Base-by-base conservation (phyloP, 1,140 invertebrate genomes). In the Heliconius himera region DNA sequence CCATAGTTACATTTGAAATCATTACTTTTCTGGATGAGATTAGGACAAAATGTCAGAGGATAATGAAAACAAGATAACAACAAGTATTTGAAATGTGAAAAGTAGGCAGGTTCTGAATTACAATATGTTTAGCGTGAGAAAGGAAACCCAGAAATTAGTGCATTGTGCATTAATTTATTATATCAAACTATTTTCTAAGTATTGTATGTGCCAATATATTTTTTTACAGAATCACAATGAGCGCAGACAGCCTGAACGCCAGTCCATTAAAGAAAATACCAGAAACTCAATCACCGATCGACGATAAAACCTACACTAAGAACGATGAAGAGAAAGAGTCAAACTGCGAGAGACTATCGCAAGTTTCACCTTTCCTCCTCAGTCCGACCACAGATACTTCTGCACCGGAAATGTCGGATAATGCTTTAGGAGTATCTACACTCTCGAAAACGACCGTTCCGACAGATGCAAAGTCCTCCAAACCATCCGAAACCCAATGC, bases 171-270 rank as follows among this genome's bases (percentile, higher is more conserved):
- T n/a, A 41, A 41, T 41, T n/a, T n/a, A 41, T 41, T 41, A 1
- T 41, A 13, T 46, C 13, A 13, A 46, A 46, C 41, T 46, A 46
- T n/a, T n/a, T n/a, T n/a, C n/a, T n/a, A n/a, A n/a, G n/a, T n/a
- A 51, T 20, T 51, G 6, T 66, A 76, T 51, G 18, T 73, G 33
- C n/a, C 22, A 18, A 26, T 78, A 56, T 81, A n/a, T n/a, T n/a
- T 87, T 83, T 73, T 82, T 81, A 51, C 88, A 95, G 94, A 85
- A 83, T 89, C 33, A 94, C 93, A 74, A 94, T 95, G 90, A 95
- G 93, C 79, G 92, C 91, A 54, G 94, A 95, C 82, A 95, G 94
- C 79, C 85, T 95, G 41, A 95, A 95, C 85, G 90, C 85, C 78
- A 94, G 90, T 73, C 90, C 89, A 1, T 81, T 85, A 26, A 92